Base-by-base conservation (phyloP, 2,888 invertebrate genomes). In the Lottia gigantea region DNA sequence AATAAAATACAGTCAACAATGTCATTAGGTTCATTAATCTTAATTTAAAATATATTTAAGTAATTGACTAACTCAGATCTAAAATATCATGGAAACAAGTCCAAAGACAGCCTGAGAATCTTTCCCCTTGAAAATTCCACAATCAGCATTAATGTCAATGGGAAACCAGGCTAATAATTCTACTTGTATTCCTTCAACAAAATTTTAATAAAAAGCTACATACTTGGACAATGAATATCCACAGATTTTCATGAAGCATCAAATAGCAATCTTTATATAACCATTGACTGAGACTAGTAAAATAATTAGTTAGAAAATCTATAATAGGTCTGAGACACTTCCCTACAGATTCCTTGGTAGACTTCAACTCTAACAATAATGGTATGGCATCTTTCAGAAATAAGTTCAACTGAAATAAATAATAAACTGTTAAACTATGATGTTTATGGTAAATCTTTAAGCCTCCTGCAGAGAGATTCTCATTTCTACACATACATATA, bases 171-270 rank as follows among this genome's bases (percentile, higher is more conserved):
- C 31, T 31, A 31, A 31, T 4, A 31, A 31, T 31, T 31, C n/a
- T 47, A 19, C 19, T 8, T 66, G 31, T 45, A 40, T n/a, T 46
- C 23, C 11, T 11, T 11, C 6, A 40, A 40, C 11, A 40, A 40
- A 40, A 6, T 11, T 40, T 40, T 8, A 8, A 8, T 8, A 1
- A 23, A 25, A 14, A 11, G 40, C 14, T 8, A 62, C 69, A 55
- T 73, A 85, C 85, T 79, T 82, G 79, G 0, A 83, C 83, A 55
- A 84, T 81, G 46, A 82, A 81, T 11, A 82, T 78, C 85, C 85
- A 85, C 11, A 85, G 73, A 71, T 78, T 79, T 47, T 83, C 81
- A 15, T 81, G 71, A 23, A 83, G 79, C n/a, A 79, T 67, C 11
- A 72, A 71, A 68, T 78, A 83, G 64, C 78, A 76, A 47, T 79